phyloP scores from a whole-genome alignment of 2,113 vertebrate species.

The Echinops telfairi region DNA sequence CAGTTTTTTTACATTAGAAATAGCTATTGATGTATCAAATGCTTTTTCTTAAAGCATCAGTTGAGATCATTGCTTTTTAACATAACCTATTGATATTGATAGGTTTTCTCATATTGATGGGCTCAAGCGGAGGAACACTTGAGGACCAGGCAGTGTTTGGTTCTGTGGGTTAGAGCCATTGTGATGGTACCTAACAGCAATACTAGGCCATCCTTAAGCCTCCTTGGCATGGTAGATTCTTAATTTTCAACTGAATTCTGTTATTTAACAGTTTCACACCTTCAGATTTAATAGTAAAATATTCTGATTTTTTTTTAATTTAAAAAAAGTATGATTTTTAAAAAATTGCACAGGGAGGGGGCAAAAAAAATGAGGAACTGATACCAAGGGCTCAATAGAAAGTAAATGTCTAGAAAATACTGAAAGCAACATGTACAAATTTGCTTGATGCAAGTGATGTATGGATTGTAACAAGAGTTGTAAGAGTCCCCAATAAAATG shows the following conservation, averaged over 20 bases:
- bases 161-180: not conserved
- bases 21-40: not conserved
- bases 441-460: too few relatives aligned
- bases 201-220: not conserved
- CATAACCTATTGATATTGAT: not conserved
- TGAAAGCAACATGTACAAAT: too few relatives aligned
- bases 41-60: not conserved
- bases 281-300: slow-evolving; percentile 21
- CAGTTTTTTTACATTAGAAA: not conserved
- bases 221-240: not conserved
- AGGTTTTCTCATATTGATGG: not conserved
- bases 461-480: too few relatives aligned
- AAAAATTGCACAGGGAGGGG: too few relatives aligned
- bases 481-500: too few relatives aligned
- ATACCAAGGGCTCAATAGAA: too few relatives aligned
- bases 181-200: too few relatives aligned
- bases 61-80: not conserved
- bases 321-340: too few relatives aligned
- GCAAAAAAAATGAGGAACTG: too few relatives aligned
- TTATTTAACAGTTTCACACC: not conserved
- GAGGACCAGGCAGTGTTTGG: not conserved
- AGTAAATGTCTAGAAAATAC: too few relatives aligned
- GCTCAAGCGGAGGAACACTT: not conserved
- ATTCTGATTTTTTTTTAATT: not conserved
- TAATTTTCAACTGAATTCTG: not conserved